These are phyloP conservation scores for Manacus vitellinus DNA, from an alignment of 2,113 vertebrate species.

Conservation along the genomic window DNA sequence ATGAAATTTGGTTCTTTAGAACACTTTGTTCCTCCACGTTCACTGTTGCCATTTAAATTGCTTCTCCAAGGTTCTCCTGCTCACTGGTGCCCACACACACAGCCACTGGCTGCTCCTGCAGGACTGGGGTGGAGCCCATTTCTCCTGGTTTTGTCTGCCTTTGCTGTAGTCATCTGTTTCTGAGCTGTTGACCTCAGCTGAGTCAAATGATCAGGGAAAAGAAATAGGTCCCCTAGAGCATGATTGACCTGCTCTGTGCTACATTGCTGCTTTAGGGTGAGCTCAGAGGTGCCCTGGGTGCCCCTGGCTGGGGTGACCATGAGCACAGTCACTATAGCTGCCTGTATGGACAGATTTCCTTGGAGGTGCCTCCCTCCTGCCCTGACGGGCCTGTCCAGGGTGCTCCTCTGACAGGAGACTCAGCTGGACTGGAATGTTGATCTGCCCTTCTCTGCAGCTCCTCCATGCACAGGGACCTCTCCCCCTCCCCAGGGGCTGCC, in stretches of 20 bases:
- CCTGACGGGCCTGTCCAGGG: not conserved
- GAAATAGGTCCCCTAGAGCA: not conserved
- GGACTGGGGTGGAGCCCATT: not conserved
- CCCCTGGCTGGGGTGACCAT: not conserved
- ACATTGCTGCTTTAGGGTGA: not conserved
- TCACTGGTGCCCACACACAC: not conserved
- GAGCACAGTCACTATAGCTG: not conserved
- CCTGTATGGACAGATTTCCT: not conserved
- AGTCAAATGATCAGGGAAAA: not conserved
- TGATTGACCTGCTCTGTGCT: not conserved
- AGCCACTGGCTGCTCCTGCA: not conserved
- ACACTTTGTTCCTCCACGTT: not conserved
- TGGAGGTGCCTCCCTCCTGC: not conserved
- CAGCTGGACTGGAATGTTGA: not conserved
- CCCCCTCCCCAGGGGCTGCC: not conserved
- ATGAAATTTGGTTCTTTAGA: not conserved
- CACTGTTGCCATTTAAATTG: not conserved
- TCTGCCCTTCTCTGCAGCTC: not conserved
- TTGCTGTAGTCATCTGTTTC: not conserved
- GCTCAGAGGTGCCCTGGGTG: not conserved
- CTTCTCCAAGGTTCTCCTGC: not conserved
- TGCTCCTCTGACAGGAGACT: not conserved
- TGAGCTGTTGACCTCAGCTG: not conserved
- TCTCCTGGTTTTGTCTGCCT: not conserved
- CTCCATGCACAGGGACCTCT: not conserved